phyloP scores from a whole-genome alignment of 2,888 invertebrate genomes.

The Protodeltote pygarga region DNA sequence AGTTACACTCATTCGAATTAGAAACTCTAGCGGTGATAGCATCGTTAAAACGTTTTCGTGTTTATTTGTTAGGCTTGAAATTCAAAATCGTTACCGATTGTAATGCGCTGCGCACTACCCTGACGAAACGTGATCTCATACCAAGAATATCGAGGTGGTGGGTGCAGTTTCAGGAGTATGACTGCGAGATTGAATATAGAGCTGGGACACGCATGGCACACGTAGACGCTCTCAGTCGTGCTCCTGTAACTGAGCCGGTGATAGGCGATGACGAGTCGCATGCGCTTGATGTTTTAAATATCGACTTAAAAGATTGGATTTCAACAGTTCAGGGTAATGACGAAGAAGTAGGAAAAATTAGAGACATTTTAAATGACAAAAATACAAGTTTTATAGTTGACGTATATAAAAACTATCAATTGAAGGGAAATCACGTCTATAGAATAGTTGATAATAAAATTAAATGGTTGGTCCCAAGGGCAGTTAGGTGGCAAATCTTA shows the following conservation, averaged over 20 bases:
- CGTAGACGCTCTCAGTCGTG: slow-evolving; percentile 53
- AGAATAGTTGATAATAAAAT: background rate
- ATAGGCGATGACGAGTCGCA: slow-evolving; percentile 51
- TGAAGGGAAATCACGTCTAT: slow-evolving; percentile 3
- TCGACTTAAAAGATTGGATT: slow-evolving; percentile 9
- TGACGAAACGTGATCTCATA: slow-evolving; percentile 37
- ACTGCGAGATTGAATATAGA: slow-evolving; percentile 36
- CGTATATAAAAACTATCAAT: slow-evolving; percentile 9
- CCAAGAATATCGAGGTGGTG: slow-evolving; percentile 36
- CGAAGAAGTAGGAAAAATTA: slow-evolving; percentile 7
- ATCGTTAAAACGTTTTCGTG: slow-evolving; percentile 33
- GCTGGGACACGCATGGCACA: slow-evolving; percentile 48
- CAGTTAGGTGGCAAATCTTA: slow-evolving; percentile 53
- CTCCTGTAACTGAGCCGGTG: slow-evolving; percentile 7
- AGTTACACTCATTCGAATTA: slow-evolving; percentile 37
- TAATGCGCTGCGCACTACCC: slow-evolving; percentile 28
- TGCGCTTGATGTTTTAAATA: background rate
- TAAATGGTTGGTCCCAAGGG: slow-evolving; percentile 5
- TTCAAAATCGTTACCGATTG: slow-evolving; percentile 47
- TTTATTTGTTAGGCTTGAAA: slow-evolving; percentile 37
- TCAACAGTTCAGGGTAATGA: slow-evolving; percentile 8
- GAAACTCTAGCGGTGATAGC: slow-evolving; percentile 43
- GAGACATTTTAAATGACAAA: background rate
- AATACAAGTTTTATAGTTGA: background rate
- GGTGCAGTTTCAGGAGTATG: slow-evolving; percentile 13